Evolutionary conservation across 2,113 vertebrate genomes (phyloP).

Genomic region (Pongo pygmaeus): DNA sequence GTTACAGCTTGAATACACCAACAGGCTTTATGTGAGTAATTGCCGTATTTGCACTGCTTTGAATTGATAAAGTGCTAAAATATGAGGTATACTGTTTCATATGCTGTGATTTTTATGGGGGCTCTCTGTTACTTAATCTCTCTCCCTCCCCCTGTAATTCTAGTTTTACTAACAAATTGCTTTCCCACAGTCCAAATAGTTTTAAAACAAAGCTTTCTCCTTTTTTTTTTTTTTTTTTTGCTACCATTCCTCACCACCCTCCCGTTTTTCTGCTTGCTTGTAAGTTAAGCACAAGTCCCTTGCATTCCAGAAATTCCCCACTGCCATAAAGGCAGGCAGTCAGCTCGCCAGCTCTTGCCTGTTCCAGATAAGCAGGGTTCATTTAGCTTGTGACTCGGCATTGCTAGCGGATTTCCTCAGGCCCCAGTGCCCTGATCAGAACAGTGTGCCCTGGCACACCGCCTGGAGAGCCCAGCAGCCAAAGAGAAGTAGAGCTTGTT

Average conservation of each 20-base stretch:
- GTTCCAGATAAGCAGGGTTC: constrained; percentile 40
- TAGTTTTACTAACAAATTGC: background rate
- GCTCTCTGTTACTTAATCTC: background rate
- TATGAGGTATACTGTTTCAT: background rate
- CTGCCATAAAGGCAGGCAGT: background rate
- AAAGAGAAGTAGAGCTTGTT: constrained; percentile 17
- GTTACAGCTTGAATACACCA: background rate
- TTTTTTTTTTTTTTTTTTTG: background rate
- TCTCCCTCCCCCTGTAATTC: background rate
- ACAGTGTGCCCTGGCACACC: constrained; percentile 43
- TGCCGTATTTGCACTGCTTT: background rate
- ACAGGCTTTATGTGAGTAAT: background rate
- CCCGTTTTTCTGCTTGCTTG: background rate
- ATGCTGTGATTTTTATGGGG: background rate
- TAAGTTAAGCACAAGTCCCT: constrained; percentile 1
- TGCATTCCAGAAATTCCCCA: constrained; percentile 46
- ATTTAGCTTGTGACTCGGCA: constrained; percentile 33
- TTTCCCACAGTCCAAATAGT: background rate
- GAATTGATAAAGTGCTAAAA: background rate
- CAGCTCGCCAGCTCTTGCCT: background rate
- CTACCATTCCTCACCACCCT: background rate
- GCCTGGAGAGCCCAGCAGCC: constrained; percentile 46
- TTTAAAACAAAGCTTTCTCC: constrained; percentile 21
- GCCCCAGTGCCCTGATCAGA: constrained; percentile 26
- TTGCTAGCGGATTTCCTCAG: constrained; percentile 24